Evolutionary conservation across 2,113 vertebrate species (phyloP), one percentile per base, ranked within the genome.

Genomic region (Sturnira hondurensis): DNA sequence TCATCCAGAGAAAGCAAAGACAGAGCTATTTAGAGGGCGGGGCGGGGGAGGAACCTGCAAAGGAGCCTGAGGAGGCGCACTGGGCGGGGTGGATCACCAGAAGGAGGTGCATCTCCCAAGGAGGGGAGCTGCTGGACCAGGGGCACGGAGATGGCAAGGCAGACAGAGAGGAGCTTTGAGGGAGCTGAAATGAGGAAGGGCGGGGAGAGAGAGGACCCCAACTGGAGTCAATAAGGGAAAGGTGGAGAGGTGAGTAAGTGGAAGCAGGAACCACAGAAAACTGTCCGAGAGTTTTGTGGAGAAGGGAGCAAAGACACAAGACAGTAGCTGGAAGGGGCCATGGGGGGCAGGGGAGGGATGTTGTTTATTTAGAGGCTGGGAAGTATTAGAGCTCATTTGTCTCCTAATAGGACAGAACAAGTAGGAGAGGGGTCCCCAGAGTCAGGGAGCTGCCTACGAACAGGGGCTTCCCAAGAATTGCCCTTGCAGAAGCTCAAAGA

Each of bases 191-290:
- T 19, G 17, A n/a, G 20, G 43, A 6, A 31, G 16, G 38, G 36
- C 0, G 28, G 41, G 10, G 17, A 28, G 41, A 7, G 17, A 58
- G 15, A 74, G 7, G 33, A 90, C 12, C 52, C 61, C 47, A 70
- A 26, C 14, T 26, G 24, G 15, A 82, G 31, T 14, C 9, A 54
- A 24, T 28, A 17, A 74, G 36, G 28, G 54, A 89, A 73, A 76
- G 36, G 67, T 36, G 36, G 17, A 58, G 43, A 65, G 17, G 36
- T 50, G 47, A 22, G 73, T 50, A 54, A 22, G 73, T 47, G 20
- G 45, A 85, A 83, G 36, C 50, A 8, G 58, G 22, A 15, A 86
- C 67, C 58, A 47, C 83, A 86, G 82, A 87, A 74, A 63, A 83
- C 14, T 14, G 43, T 28, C 26, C 8, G 58, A 52, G 84, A 22